Percentiles rank a stretch among this genome's conserved stretches.
phyloP scores from a whole-genome alignment of 2,888 invertebrate genomes.

The Ochlodes sylvanus region DNA sequence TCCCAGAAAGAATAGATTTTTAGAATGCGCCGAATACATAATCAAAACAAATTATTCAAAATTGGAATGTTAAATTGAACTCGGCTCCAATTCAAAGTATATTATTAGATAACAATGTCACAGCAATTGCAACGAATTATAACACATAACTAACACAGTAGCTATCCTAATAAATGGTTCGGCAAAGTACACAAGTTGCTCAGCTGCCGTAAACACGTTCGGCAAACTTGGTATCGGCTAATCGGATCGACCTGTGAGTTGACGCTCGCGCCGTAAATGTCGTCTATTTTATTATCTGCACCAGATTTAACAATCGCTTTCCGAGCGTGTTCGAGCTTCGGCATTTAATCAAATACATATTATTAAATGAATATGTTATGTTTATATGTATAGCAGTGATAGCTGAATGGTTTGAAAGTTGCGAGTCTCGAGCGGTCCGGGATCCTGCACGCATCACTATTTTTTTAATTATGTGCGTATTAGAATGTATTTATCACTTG shows the following conservation, averaged over 20 bases:
- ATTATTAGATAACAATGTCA: background rate
- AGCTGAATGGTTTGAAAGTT: too few species aligned
- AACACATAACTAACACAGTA: conserved; percentile 7
- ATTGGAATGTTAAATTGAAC: background rate
- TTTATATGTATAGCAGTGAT: too few species aligned
- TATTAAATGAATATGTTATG: background rate
- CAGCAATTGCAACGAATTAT: conserved; percentile 1
- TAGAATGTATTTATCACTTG: too few species aligned
- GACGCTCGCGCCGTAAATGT: conserved; percentile 50
- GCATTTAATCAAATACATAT: background rate
- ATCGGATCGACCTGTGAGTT: conserved; percentile 75
- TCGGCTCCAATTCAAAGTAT: background rate
- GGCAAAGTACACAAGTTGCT: conserved; percentile 56
- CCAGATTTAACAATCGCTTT: conserved; percentile 25
- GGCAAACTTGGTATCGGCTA: conserved; percentile 67
- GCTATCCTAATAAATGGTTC: conserved; percentile 17
- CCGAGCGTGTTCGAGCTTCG: background rate
- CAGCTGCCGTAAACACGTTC: conserved; percentile 66
- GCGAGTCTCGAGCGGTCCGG: too few species aligned
- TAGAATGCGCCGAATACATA: too few species aligned
- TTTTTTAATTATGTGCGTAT: too few species aligned
- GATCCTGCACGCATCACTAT: too few species aligned
- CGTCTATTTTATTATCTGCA: conserved; percentile 29
- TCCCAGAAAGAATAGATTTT: too few species aligned
- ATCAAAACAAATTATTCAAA: too few species aligned